phyloP scores from a whole-genome alignment of 1,140 invertebrate species.

The Hetaerina americana region DNA sequence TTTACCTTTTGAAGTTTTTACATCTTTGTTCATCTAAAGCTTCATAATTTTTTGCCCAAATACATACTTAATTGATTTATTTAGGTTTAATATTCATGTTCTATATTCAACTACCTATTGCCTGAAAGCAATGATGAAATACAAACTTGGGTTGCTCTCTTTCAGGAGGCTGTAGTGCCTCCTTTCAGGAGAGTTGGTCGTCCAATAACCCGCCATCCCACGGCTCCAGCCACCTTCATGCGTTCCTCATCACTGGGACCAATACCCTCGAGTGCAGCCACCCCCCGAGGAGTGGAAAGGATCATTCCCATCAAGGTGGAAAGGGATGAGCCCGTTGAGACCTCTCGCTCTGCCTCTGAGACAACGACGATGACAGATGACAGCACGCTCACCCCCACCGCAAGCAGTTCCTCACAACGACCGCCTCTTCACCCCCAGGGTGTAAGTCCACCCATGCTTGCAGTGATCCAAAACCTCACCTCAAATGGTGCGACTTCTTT shows the following conservation, averaged over 20 bases:
- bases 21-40: too few species aligned
- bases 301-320: constrained; percentile 48
- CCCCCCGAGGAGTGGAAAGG: constrained; percentile 28
- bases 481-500: too few species aligned
- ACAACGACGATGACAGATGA: constrained; percentile 1
- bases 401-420: neutral
- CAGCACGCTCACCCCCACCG: neutral
- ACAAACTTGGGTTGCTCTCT: too few species aligned
- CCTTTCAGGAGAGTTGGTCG: neutral
- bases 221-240: neutral
- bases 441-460: too few species aligned
- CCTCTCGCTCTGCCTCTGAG: constrained; percentile 4
- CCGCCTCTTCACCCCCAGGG: neutral
- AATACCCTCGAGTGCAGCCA: neutral
- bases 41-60: too few species aligned
- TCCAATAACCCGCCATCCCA: neutral
- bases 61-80: too few species aligned
- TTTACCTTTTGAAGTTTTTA: too few species aligned
- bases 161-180: too few species aligned
- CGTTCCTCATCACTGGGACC: neutral
- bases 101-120: too few species aligned
- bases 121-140: too few species aligned
- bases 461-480: too few species aligned
- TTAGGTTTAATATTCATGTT: too few species aligned
- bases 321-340: constrained; percentile 14